Conservation (phyloP, 2,797 vertebrate species). For the Pseudocheirus occidentalis region DNA sequence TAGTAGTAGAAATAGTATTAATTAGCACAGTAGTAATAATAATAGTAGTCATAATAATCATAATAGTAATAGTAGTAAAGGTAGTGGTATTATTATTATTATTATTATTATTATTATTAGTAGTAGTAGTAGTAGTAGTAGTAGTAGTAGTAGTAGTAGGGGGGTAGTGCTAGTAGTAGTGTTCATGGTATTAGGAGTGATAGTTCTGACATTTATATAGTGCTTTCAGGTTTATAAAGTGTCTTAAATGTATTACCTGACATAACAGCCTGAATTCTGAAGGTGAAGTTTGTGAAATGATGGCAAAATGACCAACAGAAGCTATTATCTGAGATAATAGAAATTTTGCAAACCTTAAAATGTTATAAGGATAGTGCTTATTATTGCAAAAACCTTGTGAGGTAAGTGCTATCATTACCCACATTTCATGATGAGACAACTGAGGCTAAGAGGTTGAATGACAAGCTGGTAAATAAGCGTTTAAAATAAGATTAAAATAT, state of each 20-base stretch:
- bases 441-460: background rate
- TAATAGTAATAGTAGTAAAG: no score
- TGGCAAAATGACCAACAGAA: background rate
- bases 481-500: background rate
- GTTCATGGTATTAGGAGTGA: no score
- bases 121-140: background rate
- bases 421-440: background rate
- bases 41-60: no score
- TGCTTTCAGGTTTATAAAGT: background rate
- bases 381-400: background rate
- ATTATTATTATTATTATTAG: no score
- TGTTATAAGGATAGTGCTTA: no score
- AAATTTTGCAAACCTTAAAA: no score
- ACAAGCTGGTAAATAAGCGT: background rate
- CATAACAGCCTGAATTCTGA: background rate
- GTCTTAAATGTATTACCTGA: background rate
- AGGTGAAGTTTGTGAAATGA: background rate
- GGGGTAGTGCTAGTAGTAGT: no score
- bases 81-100: no score
- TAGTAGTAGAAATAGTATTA: no score
- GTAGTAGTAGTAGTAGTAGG: background rate
- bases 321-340: background rate
- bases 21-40: no score
- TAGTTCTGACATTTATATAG: background rate
- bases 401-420: background rate